Base-by-base conservation (phyloP, 2,888 invertebrate genomes). In the Camptogramma bilineatum region DNA sequence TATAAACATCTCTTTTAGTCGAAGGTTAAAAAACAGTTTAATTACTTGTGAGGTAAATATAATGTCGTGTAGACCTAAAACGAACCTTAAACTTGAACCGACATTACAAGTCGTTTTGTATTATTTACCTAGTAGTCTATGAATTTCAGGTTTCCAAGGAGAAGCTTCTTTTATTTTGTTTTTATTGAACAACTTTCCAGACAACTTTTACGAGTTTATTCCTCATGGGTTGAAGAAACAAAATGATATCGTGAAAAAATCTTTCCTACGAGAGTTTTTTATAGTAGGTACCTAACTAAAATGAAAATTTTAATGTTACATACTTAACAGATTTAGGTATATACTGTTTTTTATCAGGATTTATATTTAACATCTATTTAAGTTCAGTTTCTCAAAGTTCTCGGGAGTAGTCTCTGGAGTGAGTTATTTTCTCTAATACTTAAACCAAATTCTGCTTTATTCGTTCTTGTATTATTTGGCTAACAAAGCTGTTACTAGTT, bases 151-250 rank as follows among this genome's bases (percentile, higher is more conserved):
- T 52, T 52, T 34, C 34, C 39, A 1, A 34, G 10, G n/a, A 17
- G 39, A 52, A 34, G 52, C 52, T 19, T 21, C 5, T 31, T 52
- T 53, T n/a, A 17, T 28, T 44, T 54, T n/a, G 18, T 34, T 56
- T 55, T 56, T 56, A 19, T 31, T 34, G 9, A 4, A 17, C 28
- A 55, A 47, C 28, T 55, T 56, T 34, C 46, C 34, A 56, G 56
- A 56, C 56, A 46, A 34, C 28, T 48, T 56, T 56, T 34, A 48
- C n/a, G 19, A 48, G 34, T 34, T 34, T 21, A 9, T 47, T 19
- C 31, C 34, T 47, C 8, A 17, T 8, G 17, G 13, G 13, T 39
- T 13, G 13, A 39, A 39, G 34, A 34, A 13, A 39, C 13, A 39
- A 39, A 39, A 39, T 39, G 34, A 13, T 39, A 39, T 1, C 3